Percentiles rank a stretch among this genome's conserved stretches.
These are phyloP conservation scores for Drosophila sp. DNA, from an alignment of 1,140 invertebrate species.

Conservation along the genomic window DNA sequence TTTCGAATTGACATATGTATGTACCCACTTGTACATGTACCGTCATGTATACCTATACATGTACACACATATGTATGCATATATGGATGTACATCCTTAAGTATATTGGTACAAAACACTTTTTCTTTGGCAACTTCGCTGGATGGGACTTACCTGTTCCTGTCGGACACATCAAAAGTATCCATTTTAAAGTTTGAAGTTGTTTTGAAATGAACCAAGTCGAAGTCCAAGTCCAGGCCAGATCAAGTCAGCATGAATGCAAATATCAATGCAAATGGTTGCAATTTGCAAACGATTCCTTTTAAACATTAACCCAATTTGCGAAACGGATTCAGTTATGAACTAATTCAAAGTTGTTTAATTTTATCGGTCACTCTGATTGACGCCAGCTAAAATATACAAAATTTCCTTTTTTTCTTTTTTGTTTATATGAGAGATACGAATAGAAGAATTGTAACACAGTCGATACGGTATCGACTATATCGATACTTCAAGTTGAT, in stretches of 20 bases:
- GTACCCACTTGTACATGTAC: background rate
- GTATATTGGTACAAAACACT: background rate
- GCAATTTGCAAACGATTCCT: background rate
- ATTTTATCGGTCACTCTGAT: background rate
- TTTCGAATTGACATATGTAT: background rate
- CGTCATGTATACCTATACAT: background rate
- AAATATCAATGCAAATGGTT: background rate
- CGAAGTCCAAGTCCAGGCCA: conserved; percentile 4
- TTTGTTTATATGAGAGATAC: conserved; percentile 5
- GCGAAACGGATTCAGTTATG: background rate
- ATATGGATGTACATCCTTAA: background rate
- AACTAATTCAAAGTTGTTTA: background rate
- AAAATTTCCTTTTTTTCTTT: background rate
- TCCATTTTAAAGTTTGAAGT: conserved; percentile 55
- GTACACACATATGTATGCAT: too few relatives aligned
- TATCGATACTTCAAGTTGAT: background rate
- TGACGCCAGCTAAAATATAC: background rate
- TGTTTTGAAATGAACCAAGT: conserved; percentile 4
- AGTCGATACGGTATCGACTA: background rate
- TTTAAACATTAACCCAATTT: background rate
- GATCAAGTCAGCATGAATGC: conserved; percentile 4
- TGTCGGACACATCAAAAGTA: conserved; percentile 77
- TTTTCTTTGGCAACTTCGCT: background rate
- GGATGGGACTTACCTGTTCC: conserved; percentile 59
- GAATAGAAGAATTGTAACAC: background rate